phyloP scores from a whole-genome alignment of 2,797 vertebrate species.

The Notolabrus celidotus region DNA sequence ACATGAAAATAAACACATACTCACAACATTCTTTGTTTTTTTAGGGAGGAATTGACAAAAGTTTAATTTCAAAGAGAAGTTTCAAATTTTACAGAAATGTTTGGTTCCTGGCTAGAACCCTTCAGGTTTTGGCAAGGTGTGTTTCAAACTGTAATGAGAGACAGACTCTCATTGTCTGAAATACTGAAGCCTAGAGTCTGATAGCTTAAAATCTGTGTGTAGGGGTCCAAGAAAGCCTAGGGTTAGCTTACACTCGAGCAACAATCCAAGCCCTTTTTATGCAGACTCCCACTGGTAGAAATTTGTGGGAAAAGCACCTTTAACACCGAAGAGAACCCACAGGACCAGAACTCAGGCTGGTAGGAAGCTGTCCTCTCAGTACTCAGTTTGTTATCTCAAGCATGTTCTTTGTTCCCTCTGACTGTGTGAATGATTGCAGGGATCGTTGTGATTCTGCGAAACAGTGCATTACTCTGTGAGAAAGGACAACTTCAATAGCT shows the following conservation, averaged over 20 bases:
- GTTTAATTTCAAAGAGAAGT: not conserved
- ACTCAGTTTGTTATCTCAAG: conserved; percentile 74
- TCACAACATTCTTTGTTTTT: not conserved
- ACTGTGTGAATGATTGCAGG: conserved; percentile 63
- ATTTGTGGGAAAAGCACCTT: conserved; percentile 73
- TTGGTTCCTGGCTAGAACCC: not conserved
- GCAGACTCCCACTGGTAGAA: conserved; percentile 49
- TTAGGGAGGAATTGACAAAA: not conserved
- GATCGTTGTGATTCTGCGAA: conserved; percentile 64
- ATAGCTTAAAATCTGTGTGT: conserved; percentile 38
- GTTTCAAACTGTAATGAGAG: conserved; percentile 40
- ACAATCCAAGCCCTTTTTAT: conserved; percentile 47
- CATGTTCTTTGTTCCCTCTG: conserved; percentile 66
- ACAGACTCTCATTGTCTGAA: conserved; percentile 53
- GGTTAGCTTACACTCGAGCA: conserved; percentile 67
- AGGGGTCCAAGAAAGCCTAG: conserved; percentile 42
- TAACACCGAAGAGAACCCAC: conserved; percentile 55
- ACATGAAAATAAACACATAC: not conserved
- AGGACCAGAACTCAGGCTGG: conserved; percentile 52
- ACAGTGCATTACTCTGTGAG: conserved; percentile 61
- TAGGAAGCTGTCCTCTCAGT: conserved; percentile 53
- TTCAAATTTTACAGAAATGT: conserved; percentile 4
- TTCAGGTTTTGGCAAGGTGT: conserved; percentile 29
- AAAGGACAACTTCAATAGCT: conserved; percentile 64
- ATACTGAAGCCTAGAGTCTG: conserved; percentile 46